phyloP scores from a whole-genome alignment of 2,888 invertebrate species.

The Leptopterna dolabrata region DNA sequence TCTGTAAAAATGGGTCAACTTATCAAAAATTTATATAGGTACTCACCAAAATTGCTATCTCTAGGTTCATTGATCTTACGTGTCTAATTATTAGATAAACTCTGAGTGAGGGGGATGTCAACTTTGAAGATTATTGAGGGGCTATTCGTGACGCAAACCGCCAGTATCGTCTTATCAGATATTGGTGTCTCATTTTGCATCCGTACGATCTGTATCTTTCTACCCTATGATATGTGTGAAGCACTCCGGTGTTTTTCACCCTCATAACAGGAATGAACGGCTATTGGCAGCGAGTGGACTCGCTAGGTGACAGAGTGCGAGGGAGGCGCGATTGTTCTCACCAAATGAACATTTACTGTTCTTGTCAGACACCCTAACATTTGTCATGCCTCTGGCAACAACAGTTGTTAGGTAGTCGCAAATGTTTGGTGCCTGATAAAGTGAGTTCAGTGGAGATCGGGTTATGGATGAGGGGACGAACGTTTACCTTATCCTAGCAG shows the following conservation, averaged over 20 bases:
- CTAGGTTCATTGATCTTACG: too few species aligned
- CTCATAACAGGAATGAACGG: neutral
- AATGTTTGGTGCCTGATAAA: neutral
- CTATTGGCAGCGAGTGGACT: neutral
- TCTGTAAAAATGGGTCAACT: too few species aligned
- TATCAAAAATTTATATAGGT: too few species aligned
- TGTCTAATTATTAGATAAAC: too few species aligned
- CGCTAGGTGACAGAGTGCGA: neutral
- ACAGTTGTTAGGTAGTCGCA: neutral
- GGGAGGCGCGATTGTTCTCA: neutral
- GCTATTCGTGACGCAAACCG: too few species aligned
- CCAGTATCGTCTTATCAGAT: too few species aligned
- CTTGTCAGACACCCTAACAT: neutral
- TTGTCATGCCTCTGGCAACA: neutral
- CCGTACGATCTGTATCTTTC: too few species aligned
- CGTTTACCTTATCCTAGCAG: neutral
- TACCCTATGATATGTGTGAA: neutral
- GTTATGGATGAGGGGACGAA: neutral
- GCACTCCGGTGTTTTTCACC: neutral
- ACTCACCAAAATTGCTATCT: too few species aligned
- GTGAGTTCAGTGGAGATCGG: neutral
- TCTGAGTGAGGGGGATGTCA: too few species aligned
- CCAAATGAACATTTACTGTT: neutral
- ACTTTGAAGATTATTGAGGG: too few species aligned
- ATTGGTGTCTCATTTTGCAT: too few species aligned